A percentile compares a stretch with the other conserved stretches of the same genome.
Conservation (phyloP, 2,888 invertebrate species). For the Sisyra nigra region DNA sequence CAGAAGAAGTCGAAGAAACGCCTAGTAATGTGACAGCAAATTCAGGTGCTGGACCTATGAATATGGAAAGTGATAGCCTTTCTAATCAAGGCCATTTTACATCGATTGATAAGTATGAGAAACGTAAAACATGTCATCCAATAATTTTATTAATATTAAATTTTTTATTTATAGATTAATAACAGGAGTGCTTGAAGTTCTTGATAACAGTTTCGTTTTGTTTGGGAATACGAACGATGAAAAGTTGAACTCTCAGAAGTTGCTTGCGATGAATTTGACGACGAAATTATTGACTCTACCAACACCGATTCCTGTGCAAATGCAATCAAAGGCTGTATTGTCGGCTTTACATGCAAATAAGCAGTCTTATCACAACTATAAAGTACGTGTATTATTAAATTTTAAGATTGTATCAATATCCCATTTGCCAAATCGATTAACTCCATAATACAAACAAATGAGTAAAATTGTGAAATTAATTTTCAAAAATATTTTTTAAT, state of each 20-base stretch:
- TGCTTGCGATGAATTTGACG: conserved; percentile 45
- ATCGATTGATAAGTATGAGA: conserved; percentile 38
- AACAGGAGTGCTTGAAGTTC: conserved; percentile 49
- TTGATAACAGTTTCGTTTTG: conserved; percentile 54
- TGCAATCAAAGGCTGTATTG: conserved; percentile 67
- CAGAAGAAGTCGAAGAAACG: conserved; percentile 79
- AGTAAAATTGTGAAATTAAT: too few relatives aligned
- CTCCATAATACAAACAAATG: too few relatives aligned
- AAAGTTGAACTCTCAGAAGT: conserved; percentile 28
- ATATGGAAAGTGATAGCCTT: conserved; percentile 25
- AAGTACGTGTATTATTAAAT: conserved; percentile 31
- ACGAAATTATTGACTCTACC: conserved; percentile 50
- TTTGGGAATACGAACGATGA: conserved; percentile 31
- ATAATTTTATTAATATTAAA: too few relatives aligned
- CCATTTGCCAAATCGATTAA: too few relatives aligned
- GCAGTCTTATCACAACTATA: conserved; percentile 68
- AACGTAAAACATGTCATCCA: too few relatives aligned
- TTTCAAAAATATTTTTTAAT: too few relatives aligned
- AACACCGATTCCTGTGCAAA: conserved; percentile 52
- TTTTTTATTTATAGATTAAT: conserved; percentile 34
- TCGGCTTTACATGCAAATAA: conserved; percentile 62
- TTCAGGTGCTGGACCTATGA: conserved; percentile 16
- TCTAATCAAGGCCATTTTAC: conserved; percentile 32
- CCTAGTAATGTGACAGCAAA: conserved; percentile 18
- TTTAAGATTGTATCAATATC: too few relatives aligned